These are phyloP conservation scores for Psettodes erumei DNA, from an alignment of 2,113 vertebrate species.

Conservation along the genomic window DNA sequence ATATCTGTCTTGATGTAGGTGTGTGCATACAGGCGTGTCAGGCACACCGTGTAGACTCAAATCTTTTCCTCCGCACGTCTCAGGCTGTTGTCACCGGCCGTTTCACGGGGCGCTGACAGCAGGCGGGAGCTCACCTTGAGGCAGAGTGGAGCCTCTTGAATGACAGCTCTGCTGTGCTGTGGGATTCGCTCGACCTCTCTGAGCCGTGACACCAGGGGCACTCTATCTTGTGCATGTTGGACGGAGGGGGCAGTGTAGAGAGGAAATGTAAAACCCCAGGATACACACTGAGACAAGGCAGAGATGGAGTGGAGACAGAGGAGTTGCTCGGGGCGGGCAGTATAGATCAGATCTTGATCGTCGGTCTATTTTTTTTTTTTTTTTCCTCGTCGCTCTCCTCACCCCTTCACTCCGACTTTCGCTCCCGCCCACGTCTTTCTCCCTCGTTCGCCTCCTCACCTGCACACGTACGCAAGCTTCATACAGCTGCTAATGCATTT, in stretches of 20 bases:
- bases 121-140: constrained; percentile 78
- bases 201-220: constrained; percentile 70
- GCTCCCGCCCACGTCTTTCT: constrained; percentile 6
- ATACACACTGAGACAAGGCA: constrained; percentile 28
- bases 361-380: not conserved
- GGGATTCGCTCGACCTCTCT: constrained; percentile 69
- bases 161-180: constrained; percentile 74
- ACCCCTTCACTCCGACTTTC: not conserved
- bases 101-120: constrained; percentile 62
- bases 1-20: not conserved
- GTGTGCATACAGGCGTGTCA: not conserved
- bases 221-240: constrained; percentile 41
- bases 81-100: constrained; percentile 59
- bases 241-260: constrained; percentile 24
- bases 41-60: constrained; percentile 14
- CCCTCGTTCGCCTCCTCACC: constrained; percentile 12
- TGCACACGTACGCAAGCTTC: not conserved
- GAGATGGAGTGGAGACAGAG: constrained; percentile 8
- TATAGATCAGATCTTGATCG: constrained; percentile 26
- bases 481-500: constrained; percentile 3
- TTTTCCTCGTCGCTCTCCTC: not conserved
- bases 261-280: constrained; percentile 40
- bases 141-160: constrained; percentile 72
- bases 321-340: constrained; percentile 6
- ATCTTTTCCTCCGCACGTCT: constrained; percentile 32